phyloP scores from a whole-genome alignment of 2,888 invertebrate genomes.

The Crocallis elinguaria region DNA sequence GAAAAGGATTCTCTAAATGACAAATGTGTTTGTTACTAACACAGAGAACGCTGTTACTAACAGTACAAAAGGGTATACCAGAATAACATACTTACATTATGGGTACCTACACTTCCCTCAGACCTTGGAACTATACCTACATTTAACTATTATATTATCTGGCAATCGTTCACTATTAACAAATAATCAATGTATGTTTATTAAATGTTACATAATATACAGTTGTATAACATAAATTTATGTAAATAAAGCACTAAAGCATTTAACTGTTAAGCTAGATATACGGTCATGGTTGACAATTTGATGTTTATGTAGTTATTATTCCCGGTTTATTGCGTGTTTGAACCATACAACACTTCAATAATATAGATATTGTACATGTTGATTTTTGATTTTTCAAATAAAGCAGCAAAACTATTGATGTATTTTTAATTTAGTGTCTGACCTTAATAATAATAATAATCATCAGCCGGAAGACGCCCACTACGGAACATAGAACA shows the following conservation, averaged over 20 bases:
- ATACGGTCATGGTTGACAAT: conserved; percentile 25
- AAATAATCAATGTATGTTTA: not conserved
- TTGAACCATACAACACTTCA: not conserved
- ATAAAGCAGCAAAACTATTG: conserved; percentile 14
- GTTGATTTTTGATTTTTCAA: conserved; percentile 9
- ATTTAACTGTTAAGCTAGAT: conserved; percentile 54
- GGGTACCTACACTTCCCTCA: no score
- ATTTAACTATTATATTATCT: no score
- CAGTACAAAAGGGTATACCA: no score
- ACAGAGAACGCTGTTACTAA: no score
- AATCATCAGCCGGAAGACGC: no score
- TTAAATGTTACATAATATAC: conserved; percentile 26
- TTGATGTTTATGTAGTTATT: not conserved
- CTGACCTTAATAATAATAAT: no score
- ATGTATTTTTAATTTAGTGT: no score
- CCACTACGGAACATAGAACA: no score
- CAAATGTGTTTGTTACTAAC: no score
- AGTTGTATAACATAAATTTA: conserved; percentile 42
- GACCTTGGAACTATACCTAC: no score
- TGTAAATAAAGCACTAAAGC: conserved; percentile 37
- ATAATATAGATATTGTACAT: conserved; percentile 8
- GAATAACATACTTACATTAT: no score
- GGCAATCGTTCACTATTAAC: not conserved
- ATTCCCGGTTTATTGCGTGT: not conserved
- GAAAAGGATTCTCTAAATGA: no score